Conservation (phyloP, 2,888 invertebrate genomes). For the Amorpha juglandis region DNA sequence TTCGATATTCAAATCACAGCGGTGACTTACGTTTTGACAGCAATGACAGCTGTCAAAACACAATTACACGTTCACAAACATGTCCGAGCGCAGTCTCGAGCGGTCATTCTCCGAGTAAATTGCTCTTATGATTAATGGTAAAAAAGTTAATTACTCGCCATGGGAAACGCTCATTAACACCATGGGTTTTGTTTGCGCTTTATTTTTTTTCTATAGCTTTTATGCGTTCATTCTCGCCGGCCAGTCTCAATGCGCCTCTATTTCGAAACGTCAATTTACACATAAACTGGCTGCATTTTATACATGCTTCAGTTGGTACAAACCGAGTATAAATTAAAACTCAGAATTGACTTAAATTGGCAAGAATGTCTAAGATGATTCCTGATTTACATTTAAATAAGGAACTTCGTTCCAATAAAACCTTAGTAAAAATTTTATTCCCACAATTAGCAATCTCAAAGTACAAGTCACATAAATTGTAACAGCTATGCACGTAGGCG, state of each 20-base stretch:
- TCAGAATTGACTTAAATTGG: slow-evolving; percentile 3
- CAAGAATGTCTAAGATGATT: neutral
- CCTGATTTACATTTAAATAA: neutral
- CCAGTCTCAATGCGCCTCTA: neutral
- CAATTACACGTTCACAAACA: slow-evolving; percentile 46
- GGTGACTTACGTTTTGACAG: slow-evolving; percentile 26
- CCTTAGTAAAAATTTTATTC: neutral
- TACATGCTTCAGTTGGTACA: neutral
- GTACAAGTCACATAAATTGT: slow-evolving; percentile 47
- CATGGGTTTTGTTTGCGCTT: slow-evolving; percentile 35
- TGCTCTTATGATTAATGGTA: slow-evolving; percentile 49
- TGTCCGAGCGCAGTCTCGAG: slow-evolving; percentile 38
- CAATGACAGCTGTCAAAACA: slow-evolving; percentile 42
- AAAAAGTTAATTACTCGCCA: slow-evolving; percentile 51
- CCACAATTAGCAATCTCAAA: slow-evolving; percentile 43
- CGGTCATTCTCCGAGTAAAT: slow-evolving; percentile 38
- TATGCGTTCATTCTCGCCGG: neutral
- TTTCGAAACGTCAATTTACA: neutral
- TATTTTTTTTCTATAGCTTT: slow-evolving; percentile 29
- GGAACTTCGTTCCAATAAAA: too few species aligned
- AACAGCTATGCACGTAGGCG: slow-evolving; percentile 52
- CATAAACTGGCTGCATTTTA: neutral
- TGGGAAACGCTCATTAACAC: slow-evolving; percentile 39
- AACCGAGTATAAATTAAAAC: neutral
- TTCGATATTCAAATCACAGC: slow-evolving; percentile 14